Percentiles rank a stretch among this genome's conserved stretches.
Evolutionary conservation across 2,797 vertebrate genomes (phyloP).

Genomic region (Carcharodon carcharias): DNA sequence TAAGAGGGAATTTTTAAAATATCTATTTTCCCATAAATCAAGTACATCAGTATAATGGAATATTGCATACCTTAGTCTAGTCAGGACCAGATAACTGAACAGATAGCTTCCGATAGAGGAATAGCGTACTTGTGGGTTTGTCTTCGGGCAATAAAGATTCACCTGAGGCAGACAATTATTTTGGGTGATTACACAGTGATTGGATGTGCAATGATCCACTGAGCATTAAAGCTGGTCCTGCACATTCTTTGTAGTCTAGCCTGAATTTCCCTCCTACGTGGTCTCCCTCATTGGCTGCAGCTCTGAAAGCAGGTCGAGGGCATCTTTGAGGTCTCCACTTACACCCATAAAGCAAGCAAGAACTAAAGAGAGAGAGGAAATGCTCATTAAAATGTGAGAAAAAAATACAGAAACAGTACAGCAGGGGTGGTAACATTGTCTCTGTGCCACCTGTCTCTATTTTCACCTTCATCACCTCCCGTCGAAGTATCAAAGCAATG

Average conservation of each 20-base stretch:
- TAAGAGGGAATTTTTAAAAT: neutral
- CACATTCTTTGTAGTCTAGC: neutral
- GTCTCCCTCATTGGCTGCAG: neutral
- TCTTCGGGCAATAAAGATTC: neutral
- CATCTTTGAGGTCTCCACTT: neutral
- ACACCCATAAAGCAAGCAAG: neutral
- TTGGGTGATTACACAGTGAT: neutral
- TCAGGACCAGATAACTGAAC: neutral
- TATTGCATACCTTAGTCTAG: neutral
- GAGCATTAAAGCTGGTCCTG: neutral
- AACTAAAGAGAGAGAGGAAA: neutral
- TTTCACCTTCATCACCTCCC: neutral
- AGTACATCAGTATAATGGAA: neutral
- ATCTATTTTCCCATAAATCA: neutral
- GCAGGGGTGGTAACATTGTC: neutral
- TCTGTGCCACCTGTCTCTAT: neutral
- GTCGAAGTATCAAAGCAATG: neutral
- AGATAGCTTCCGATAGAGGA: neutral
- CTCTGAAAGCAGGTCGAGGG: neutral
- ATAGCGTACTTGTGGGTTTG: neutral
- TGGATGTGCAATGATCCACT: slow-evolving; percentile 4
- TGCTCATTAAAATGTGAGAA: neutral
- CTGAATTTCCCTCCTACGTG: neutral
- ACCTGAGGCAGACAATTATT: neutral
- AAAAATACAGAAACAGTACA: neutral